phyloP scores from a whole-genome alignment of 2,888 invertebrate genomes.

The Orchesella flavescens region DNA sequence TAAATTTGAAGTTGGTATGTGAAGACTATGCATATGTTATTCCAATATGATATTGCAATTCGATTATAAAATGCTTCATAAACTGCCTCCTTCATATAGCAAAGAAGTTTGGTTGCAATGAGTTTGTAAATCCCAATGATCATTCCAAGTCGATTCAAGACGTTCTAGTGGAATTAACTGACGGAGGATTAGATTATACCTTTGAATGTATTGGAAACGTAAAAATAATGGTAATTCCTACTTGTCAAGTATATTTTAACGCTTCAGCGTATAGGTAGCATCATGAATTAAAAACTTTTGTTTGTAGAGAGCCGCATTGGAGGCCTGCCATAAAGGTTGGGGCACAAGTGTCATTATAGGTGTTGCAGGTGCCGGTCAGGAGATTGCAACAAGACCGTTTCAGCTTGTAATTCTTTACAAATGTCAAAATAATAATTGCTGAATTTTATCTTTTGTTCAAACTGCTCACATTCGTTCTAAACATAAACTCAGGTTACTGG shows the following conservation, averaged over 20 bases:
- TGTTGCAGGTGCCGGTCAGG: conserved; percentile 93
- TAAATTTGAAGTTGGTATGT: conserved; percentile 84
- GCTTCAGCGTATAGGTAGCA: too few species aligned
- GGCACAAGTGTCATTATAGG: conserved; percentile 96
- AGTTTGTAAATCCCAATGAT: conserved; percentile 95
- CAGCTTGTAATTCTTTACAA: conserved; percentile 81
- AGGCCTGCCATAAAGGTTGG: conserved; percentile 84
- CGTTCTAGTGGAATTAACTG: conserved; percentile 89
- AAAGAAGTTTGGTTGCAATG: conserved; percentile 92
- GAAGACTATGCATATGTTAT: background rate
- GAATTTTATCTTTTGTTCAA: too few species aligned
- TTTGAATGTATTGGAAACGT: conserved; percentile 99
- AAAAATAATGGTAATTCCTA: conserved; percentile 81
- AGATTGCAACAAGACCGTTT: conserved; percentile 97
- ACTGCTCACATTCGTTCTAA: too few species aligned
- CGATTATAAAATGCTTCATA: too few species aligned
- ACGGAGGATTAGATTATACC: conserved; percentile 97
- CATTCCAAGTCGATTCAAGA: conserved; percentile 87
- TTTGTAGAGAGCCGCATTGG: conserved; percentile 77
- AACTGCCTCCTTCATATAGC: conserved; percentile 75
- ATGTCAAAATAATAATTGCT: too few species aligned
- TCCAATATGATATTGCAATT: too few species aligned
- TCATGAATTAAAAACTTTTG: too few species aligned
- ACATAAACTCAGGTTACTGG: conserved; percentile 82
- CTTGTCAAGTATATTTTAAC: background rate